A percentile compares a stretch with the other conserved stretches of the same genome.
Conservation (phyloP, 2,113 vertebrate species). For the Labrus mixtus region DNA sequence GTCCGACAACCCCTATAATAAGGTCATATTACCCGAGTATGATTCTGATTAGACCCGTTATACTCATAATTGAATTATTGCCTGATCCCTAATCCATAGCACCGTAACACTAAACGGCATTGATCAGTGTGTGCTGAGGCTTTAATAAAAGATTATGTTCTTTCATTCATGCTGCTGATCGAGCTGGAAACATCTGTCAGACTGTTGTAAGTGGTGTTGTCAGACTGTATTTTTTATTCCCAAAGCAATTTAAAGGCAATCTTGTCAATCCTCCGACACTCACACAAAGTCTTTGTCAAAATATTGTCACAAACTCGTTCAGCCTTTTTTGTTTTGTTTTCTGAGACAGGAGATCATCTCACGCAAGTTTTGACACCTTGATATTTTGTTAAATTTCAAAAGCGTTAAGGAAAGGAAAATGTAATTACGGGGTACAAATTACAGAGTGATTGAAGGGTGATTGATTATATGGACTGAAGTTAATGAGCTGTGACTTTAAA, state of each 20-base stretch:
- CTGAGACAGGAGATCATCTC: conserved; percentile 48
- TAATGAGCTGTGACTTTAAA: conserved; percentile 50
- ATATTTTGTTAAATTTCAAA: conserved; percentile 27
- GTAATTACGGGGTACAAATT: conserved; percentile 39
- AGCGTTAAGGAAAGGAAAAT: conserved; percentile 8
- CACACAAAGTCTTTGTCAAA: conserved; percentile 7
- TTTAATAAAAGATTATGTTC: neutral
- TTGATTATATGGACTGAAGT: conserved; percentile 23
- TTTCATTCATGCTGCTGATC: neutral
- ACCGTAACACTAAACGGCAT: neutral
- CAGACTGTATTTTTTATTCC: neutral
- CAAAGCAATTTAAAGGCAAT: neutral
- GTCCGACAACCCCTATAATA: neutral
- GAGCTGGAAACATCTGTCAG: neutral
- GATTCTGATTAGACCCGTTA: conserved; percentile 1
- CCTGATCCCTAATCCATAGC: neutral
- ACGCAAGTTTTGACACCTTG: conserved; percentile 39
- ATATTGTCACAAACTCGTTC: conserved; percentile 4
- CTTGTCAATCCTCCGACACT: conserved; percentile 17
- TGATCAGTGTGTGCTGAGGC: neutral
- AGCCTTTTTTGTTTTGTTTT: conserved; percentile 31
- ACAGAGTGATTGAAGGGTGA: conserved; percentile 31
- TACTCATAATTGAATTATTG: neutral
- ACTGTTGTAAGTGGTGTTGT: neutral
- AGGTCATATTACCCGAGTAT: neutral